Conservation (phyloP, 2,888 invertebrate genomes). For the Drosophila recens region DNA sequence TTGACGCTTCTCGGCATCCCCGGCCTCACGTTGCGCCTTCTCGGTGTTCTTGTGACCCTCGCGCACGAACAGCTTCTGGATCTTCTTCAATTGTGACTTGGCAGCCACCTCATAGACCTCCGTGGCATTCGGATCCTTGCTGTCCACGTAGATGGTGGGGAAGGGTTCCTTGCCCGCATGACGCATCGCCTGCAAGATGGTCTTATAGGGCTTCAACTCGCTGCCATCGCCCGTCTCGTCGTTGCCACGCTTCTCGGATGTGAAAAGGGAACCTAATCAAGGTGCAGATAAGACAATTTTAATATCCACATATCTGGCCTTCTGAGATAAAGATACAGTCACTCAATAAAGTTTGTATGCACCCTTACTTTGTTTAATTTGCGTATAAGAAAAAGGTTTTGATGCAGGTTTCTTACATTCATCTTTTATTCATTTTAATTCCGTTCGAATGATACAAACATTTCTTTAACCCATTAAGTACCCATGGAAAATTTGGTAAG, state of each 20-base stretch:
- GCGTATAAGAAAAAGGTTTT: too few species aligned
- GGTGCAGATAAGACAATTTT: background rate
- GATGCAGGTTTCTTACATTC: too few species aligned
- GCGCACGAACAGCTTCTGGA: slow-evolving; percentile 94
- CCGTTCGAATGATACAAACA: too few species aligned
- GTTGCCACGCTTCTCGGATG: slow-evolving; percentile 94
- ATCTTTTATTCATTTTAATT: too few species aligned
- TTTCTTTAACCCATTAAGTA: too few species aligned
- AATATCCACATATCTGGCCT: background rate
- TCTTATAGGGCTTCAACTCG: slow-evolving; percentile 94
- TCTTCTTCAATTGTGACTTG: slow-evolving; percentile 97
- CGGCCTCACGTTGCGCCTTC: slow-evolving; percentile 91
- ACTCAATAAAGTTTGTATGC: too few species aligned
- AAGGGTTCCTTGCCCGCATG: slow-evolving; percentile 94
- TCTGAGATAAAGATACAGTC: background rate
- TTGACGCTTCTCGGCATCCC: slow-evolving; percentile 92
- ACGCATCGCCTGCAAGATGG: slow-evolving; percentile 94
- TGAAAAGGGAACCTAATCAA: slow-evolving; percentile 88
- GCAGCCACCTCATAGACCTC: slow-evolving; percentile 92
- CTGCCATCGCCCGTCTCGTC: slow-evolving; percentile 96
- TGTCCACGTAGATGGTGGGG: slow-evolving; percentile 93
- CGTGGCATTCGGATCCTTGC: slow-evolving; percentile 88
- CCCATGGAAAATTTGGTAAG: too few species aligned
- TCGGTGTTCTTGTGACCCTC: slow-evolving; percentile 93
- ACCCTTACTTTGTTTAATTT: too few species aligned